Evolutionary conservation across 2,888 invertebrate species (phyloP).

Genomic region (Heliconius sara): DNA sequence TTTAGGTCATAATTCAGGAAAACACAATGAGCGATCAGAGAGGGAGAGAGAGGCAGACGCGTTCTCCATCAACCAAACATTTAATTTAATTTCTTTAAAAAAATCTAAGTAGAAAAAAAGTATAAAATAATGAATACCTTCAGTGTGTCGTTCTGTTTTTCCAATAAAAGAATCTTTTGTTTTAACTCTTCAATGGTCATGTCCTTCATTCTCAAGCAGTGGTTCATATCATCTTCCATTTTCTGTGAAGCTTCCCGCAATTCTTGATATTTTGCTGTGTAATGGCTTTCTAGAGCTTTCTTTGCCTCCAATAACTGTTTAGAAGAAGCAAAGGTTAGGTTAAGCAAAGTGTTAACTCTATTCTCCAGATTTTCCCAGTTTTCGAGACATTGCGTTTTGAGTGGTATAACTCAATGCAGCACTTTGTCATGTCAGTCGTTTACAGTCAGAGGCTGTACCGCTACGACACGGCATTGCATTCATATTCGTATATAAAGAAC

Average conservation of each 20-base stretch:
- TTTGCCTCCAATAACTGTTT: constrained; percentile 80
- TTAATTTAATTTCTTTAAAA: not conserved
- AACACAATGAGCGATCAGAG: too few relatives aligned
- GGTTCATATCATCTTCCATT: constrained; percentile 84
- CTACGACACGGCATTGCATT: not conserved
- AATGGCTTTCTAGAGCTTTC: constrained; percentile 84
- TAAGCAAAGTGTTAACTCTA: not conserved
- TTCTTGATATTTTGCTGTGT: constrained; percentile 83
- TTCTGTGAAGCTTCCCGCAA: constrained; percentile 83
- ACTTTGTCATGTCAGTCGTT: too few relatives aligned
- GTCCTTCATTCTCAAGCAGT: constrained; percentile 78
- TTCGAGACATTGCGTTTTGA: not conserved
- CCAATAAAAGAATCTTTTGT: constrained; percentile 65
- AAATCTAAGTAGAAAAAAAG: not conserved
- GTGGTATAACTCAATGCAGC: too few relatives aligned
- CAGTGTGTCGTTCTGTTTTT: constrained; percentile 67
- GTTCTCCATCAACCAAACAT: not conserved
- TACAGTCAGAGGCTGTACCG: not conserved
- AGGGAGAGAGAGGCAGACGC: too few relatives aligned
- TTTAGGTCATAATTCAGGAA: too few relatives aligned
- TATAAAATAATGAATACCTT: constrained; percentile 58
- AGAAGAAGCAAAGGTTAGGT: not conserved
- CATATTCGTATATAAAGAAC: too few relatives aligned
- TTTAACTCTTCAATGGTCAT: constrained; percentile 76
- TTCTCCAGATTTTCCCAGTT: too few relatives aligned